These are phyloP conservation scores for Augiades crinisus DNA, from an alignment of 2,888 invertebrate genomes.

Conservation along the genomic window DNA sequence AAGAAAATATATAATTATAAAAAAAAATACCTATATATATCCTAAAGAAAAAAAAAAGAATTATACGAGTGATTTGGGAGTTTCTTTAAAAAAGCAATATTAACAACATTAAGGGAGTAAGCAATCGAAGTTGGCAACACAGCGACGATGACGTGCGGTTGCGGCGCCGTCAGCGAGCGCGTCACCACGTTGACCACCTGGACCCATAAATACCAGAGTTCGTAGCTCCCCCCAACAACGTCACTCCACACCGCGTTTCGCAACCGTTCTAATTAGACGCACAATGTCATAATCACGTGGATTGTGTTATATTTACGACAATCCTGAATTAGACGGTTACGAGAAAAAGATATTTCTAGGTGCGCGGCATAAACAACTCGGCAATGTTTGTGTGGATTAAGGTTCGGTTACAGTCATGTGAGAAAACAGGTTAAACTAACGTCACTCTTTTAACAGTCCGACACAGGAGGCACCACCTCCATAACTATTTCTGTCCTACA, in stretches of 20 bases:
- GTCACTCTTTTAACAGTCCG: neutral
- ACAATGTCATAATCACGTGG: slow-evolving; percentile 30
- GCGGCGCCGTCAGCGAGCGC: slow-evolving; percentile 1
- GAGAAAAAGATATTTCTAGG: slow-evolving; percentile 15
- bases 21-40: too few relatives aligned
- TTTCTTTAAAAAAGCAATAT: too few relatives aligned
- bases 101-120: too few relatives aligned
- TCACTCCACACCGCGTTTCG: slow-evolving; percentile 33
- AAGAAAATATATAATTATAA: too few relatives aligned
- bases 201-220: slow-evolving; percentile 9
- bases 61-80: too few relatives aligned
- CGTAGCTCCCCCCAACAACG: slow-evolving; percentile 25
- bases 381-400: neutral
- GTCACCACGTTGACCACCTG: slow-evolving; percentile 23
- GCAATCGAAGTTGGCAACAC: too few relatives aligned
- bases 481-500: too few relatives aligned
- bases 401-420: neutral
- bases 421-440: neutral
- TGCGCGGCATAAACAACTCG: slow-evolving; percentile 1
- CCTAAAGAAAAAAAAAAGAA: too few relatives aligned
- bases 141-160: slow-evolving; percentile 16
- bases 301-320: slow-evolving; percentile 24
- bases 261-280: slow-evolving; percentile 33
- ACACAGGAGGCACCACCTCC: too few relatives aligned
- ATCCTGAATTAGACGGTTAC: slow-evolving; percentile 17